Evolutionary conservation across 2,888 invertebrate species (phyloP).

Genomic region (Globia sparganii): DNA sequence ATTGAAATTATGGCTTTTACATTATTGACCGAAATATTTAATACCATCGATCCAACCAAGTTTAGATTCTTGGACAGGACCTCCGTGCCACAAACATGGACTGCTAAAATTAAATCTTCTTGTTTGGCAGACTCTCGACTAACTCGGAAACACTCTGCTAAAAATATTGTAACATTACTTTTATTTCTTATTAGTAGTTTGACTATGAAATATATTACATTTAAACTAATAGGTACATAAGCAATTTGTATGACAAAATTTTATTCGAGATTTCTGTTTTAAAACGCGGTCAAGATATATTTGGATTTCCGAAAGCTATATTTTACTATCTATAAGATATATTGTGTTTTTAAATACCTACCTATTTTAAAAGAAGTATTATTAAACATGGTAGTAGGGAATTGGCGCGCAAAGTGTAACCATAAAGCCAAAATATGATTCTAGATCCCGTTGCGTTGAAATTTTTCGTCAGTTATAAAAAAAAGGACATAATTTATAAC

Average conservation of each 20-base stretch:
- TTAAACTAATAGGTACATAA: background rate
- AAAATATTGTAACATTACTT: conserved; percentile 11
- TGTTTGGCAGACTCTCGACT: conserved; percentile 33
- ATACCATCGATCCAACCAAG: conserved; percentile 26
- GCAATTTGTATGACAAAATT: conserved; percentile 2
- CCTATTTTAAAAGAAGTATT: no score
- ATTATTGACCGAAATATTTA: conserved; percentile 19
- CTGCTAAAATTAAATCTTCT: conserved; percentile 51
- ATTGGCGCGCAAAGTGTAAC: no score
- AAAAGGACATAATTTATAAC: no score
- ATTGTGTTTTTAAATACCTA: background rate
- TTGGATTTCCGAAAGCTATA: conserved; percentile 19
- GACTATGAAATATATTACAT: conserved; percentile 12
- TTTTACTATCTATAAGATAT: conserved; percentile 1
- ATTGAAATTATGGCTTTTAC: background rate
- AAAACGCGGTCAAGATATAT: conserved; percentile 30
- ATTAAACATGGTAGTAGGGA: no score
- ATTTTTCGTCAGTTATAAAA: no score
- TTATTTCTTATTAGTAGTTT: conserved; percentile 37
- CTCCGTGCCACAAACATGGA: conserved; percentile 44
- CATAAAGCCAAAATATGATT: no score
- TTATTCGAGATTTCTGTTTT: conserved; percentile 22
- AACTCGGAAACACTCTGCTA: background rate
- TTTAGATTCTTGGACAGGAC: conserved; percentile 16
- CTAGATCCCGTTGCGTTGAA: no score